Conservation (phyloP, 1,140 invertebrate species). For the Megalopta genalis region DNA sequence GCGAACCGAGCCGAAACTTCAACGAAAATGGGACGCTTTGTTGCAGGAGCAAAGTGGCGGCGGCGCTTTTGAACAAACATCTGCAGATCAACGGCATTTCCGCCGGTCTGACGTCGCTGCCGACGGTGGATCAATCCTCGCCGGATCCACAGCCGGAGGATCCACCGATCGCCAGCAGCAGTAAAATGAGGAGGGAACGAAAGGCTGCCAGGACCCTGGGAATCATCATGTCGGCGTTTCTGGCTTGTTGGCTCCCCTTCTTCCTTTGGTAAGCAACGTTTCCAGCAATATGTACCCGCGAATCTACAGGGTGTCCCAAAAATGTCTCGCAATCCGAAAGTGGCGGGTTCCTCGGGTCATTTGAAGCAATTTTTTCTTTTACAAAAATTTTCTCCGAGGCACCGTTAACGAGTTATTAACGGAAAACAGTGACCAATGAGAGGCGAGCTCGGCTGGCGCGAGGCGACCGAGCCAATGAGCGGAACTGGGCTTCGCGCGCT, state of each 20-base stretch:
- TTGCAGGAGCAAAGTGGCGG: constrained; percentile 90
- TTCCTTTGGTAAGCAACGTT: constrained; percentile 88
- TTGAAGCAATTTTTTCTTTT: too few species aligned
- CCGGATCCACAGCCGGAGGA: constrained; percentile 77
- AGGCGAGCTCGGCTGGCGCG: too few species aligned
- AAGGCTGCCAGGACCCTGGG: constrained; percentile 96
- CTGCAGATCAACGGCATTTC: constrained; percentile 92
- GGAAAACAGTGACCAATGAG: too few species aligned
- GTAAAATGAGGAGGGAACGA: constrained; percentile 94
- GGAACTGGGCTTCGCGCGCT: too few species aligned
- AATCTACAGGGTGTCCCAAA: too few species aligned
- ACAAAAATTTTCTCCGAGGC: too few species aligned
- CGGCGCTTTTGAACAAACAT: constrained; percentile 90
- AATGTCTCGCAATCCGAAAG: too few species aligned
- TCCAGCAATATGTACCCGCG: too few species aligned
- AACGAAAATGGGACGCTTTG: constrained; percentile 17
- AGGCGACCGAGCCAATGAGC: too few species aligned
- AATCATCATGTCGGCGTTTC: constrained; percentile 96
- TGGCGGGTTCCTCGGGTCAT: too few species aligned
- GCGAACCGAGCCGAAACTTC: neutral
- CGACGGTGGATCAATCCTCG: constrained; percentile 78
- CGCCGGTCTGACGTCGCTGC: constrained; percentile 83
- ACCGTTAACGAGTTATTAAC: too few species aligned
- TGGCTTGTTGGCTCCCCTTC: constrained; percentile 97
- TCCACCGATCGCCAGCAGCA: constrained; percentile 81